These are phyloP conservation scores for Eolophus roseicapilla DNA, from an alignment of 2,113 vertebrate genomes.

Conservation along the genomic window DNA sequence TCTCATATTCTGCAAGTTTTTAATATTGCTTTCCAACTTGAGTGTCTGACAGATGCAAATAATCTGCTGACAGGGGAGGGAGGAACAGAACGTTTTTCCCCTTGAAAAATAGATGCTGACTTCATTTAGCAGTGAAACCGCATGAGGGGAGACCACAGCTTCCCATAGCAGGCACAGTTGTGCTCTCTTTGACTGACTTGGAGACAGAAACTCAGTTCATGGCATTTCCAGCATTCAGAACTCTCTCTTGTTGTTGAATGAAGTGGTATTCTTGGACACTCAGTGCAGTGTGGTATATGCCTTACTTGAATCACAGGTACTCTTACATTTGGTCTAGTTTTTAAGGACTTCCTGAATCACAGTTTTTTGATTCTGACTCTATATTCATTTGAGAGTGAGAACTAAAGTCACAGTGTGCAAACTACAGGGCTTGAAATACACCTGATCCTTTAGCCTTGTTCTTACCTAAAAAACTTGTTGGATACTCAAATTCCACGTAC, in stretches of 20 bases:
- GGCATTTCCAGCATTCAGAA: neutral
- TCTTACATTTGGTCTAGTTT: rapidly evolving
- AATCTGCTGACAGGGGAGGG: neutral
- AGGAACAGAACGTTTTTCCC: neutral
- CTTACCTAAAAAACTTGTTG: neutral
- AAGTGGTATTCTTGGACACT: no score
- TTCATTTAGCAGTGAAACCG: neutral
- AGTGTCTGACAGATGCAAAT: neutral
- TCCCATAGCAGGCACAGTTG: neutral
- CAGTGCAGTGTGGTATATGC: rapidly evolving
- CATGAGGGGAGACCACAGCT: neutral
- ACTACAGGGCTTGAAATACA: neutral
- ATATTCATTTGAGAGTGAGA: neutral
- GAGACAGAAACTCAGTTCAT: neutral
- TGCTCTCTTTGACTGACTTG: neutral
- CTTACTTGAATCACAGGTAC: neutral
- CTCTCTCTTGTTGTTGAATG: neutral
- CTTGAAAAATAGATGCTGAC: neutral
- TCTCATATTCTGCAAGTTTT: neutral
- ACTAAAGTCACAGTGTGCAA: neutral
- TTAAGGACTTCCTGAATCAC: neutral
- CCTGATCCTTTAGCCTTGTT: neutral
- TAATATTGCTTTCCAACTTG: neutral
- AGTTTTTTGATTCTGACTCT: neutral
- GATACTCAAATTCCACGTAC: neutral